Conservation (phyloP, 2,113 vertebrate species). For the Chionis minor region DNA sequence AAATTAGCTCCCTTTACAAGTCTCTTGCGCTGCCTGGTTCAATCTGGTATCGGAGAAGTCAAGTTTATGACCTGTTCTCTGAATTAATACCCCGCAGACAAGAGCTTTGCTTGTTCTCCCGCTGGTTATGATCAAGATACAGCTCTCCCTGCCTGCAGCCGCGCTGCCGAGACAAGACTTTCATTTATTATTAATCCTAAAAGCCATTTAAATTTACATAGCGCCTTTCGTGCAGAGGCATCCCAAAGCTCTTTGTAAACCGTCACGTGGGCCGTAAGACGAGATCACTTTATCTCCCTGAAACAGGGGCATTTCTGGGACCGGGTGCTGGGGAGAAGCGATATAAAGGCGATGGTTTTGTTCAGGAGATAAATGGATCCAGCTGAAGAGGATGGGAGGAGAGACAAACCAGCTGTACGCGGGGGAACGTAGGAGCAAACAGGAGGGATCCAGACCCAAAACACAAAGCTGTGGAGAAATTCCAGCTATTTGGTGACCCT, state of each 20-base stretch:
- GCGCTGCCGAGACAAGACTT: background rate
- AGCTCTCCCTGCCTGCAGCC: background rate
- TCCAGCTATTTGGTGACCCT: background rate
- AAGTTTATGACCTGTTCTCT: background rate
- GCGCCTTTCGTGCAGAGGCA: background rate
- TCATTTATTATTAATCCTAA: background rate
- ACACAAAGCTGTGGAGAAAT: background rate
- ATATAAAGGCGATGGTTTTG: background rate
- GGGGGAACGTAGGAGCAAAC: fast-evolving
- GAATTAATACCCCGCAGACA: background rate
- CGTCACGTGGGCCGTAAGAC: background rate
- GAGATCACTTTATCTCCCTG: background rate
- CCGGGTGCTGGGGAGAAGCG: background rate
- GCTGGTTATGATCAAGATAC: background rate
- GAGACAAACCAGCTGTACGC: background rate
- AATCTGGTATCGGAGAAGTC: background rate
- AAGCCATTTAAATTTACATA: background rate
- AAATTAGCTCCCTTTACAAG: background rate
- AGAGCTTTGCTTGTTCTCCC: background rate
- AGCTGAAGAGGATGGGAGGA: background rate
- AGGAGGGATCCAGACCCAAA: background rate
- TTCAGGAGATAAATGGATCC: background rate
- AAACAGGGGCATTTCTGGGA: background rate
- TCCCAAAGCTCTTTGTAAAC: background rate
- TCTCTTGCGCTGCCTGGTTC: background rate